Evolutionary conservation across 1,140 invertebrate species (phyloP).

Genomic region (Augochlora pura): DNA sequence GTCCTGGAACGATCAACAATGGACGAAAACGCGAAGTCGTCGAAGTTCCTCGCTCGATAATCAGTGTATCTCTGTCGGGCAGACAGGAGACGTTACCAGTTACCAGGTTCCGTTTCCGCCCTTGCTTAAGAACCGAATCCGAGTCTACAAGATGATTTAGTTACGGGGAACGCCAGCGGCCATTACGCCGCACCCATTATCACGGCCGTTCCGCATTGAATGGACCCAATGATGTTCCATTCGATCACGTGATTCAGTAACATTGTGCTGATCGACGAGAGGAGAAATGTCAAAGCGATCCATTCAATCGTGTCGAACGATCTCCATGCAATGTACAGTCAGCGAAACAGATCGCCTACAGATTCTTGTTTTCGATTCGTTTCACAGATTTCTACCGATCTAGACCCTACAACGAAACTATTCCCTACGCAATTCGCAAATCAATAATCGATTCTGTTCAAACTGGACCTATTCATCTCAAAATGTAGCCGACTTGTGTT

Average conservation of each 20-base stretch:
- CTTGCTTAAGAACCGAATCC: slow-evolving; percentile 24
- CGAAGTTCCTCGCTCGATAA: slow-evolving; percentile 5
- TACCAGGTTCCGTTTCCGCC: slow-evolving; percentile 2
- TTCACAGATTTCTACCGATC: background rate
- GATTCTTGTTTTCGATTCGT: slow-evolving; percentile 5
- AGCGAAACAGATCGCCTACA: background rate
- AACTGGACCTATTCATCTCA: too few relatives aligned
- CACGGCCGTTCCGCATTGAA: slow-evolving; percentile 30
- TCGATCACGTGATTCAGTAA: slow-evolving; percentile 17
- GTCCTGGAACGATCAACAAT: too few relatives aligned
- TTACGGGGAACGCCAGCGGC: slow-evolving; percentile 8
- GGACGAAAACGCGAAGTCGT: background rate
- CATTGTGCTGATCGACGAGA: slow-evolving; percentile 26
- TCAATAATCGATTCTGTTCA: too few relatives aligned
- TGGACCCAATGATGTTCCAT: slow-evolving; percentile 22
- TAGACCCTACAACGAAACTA: background rate
- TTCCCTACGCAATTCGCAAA: too few relatives aligned
- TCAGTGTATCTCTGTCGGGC: slow-evolving; percentile 7
- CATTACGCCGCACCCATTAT: slow-evolving; percentile 33
- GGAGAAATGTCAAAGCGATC: slow-evolving; percentile 15
- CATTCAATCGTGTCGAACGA: slow-evolving; percentile 15
- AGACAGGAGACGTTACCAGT: background rate
- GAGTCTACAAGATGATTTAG: slow-evolving; percentile 28
- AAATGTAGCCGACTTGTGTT: too few relatives aligned
- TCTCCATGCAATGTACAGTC: background rate